phyloP scores from a whole-genome alignment of 2,888 invertebrate genomes.

The Hedychridium roseum region DNA sequence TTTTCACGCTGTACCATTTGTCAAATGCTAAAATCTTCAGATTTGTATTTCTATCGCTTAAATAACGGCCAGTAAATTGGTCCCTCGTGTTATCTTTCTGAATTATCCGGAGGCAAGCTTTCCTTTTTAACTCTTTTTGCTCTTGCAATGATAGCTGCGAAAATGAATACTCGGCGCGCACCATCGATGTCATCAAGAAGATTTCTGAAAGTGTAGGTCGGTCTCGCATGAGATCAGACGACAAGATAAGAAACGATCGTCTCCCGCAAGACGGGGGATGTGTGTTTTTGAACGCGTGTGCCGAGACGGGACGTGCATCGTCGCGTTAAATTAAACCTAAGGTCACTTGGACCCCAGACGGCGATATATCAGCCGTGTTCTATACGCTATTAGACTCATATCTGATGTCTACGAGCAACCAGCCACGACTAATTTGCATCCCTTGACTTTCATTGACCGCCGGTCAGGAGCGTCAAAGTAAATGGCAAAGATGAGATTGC shows the following conservation, averaged over 20 bases:
- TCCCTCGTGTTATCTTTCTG: too few relatives aligned
- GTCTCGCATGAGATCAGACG: slow-evolving; percentile 16
- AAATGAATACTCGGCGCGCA: background rate
- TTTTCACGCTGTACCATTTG: too few relatives aligned
- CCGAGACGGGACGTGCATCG: slow-evolving; percentile 13
- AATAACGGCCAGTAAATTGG: too few relatives aligned
- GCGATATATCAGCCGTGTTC: slow-evolving; percentile 24
- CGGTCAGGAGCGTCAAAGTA: too few relatives aligned
- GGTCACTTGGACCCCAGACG: slow-evolving; percentile 29
- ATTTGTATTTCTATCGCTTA: too few relatives aligned
- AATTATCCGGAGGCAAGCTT: too few relatives aligned
- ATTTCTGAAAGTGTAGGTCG: slow-evolving; percentile 9
- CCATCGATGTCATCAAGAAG: background rate
- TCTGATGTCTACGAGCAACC: slow-evolving; percentile 16
- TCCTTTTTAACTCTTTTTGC: too few relatives aligned
- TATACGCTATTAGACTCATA: slow-evolving; percentile 13
- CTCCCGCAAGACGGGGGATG: background rate
- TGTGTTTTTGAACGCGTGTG: slow-evolving; percentile 14
- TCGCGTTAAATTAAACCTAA: slow-evolving; percentile 36
- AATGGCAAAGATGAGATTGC: too few relatives aligned
- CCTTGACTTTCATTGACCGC: too few relatives aligned
- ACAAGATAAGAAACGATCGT: slow-evolving; percentile 3
- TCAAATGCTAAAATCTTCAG: too few relatives aligned
- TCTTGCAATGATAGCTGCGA: too few relatives aligned
- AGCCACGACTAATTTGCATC: too few relatives aligned